Percentiles rank a stretch among this genome's conserved stretches.
Evolutionary conservation across 2,888 invertebrate species (phyloP).

Genomic region (Falcaria lacertinaria): DNA sequence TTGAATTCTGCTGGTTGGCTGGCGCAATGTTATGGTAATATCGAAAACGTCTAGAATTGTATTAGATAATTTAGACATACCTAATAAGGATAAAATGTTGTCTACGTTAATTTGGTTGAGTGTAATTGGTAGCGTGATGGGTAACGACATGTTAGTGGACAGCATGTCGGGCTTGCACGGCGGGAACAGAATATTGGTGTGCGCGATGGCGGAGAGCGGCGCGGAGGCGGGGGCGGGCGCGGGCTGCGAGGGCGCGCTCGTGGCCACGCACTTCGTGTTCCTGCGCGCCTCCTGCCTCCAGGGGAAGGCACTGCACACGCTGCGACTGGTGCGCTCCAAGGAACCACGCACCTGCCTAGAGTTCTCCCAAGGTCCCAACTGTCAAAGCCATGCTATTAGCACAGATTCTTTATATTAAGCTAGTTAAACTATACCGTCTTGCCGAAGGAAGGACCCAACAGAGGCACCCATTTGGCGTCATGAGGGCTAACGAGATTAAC

Average conservation of each 20-base stretch:
- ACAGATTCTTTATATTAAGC: too few relatives aligned
- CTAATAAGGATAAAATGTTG: neutral
- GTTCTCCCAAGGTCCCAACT: neutral
- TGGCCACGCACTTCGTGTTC: slow-evolving; percentile 29
- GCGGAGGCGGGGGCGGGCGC: slow-evolving; percentile 4
- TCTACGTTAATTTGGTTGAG: neutral
- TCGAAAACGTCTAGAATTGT: too few relatives aligned
- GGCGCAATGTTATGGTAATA: too few relatives aligned
- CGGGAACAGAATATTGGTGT: slow-evolving; percentile 4
- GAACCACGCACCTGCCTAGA: slow-evolving; percentile 13
- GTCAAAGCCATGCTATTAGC: too few relatives aligned
- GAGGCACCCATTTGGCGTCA: too few relatives aligned
- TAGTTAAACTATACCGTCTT: too few relatives aligned
- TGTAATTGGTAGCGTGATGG: neutral
- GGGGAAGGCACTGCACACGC: neutral
- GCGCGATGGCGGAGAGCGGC: slow-evolving; percentile 5
- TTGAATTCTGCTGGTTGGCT: too few relatives aligned
- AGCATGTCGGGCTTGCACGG: neutral
- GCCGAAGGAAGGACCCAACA: too few relatives aligned
- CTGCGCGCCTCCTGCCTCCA: slow-evolving; percentile 23
- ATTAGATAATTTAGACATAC: too few relatives aligned
- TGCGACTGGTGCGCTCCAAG: slow-evolving; percentile 9
- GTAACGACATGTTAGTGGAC: neutral
- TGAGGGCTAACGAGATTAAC: too few relatives aligned
- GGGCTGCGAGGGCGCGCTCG: slow-evolving; percentile 24